phyloP scores from a whole-genome alignment of 1,140 invertebrate species.

The Saccostrea cuccullata region DNA sequence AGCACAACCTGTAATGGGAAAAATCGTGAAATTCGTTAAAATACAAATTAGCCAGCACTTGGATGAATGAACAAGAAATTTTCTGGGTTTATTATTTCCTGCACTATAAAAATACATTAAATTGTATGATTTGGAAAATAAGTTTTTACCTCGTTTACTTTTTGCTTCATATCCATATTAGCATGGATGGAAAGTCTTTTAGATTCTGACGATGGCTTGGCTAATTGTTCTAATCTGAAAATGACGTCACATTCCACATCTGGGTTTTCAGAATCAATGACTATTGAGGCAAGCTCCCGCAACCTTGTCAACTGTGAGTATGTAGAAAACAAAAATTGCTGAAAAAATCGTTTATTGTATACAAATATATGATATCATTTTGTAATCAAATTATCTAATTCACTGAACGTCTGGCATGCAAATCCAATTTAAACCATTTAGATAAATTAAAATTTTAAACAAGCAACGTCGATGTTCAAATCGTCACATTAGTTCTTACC shows the following conservation, averaged over 20 bases:
- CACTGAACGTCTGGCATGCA: too few species aligned
- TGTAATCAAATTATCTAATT: too few species aligned
- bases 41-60: too few species aligned
- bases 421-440: too few species aligned
- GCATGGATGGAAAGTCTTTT: background rate
- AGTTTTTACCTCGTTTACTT: constrained; percentile 60
- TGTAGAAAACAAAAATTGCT: background rate
- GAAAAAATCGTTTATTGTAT: too few species aligned
- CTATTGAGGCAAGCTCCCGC: constrained; percentile 63
- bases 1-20: constrained; percentile 61
- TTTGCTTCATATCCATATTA: constrained; percentile 53
- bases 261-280: constrained; percentile 59
- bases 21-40: too few species aligned
- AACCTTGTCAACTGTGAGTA: constrained; percentile 62
- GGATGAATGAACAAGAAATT: too few species aligned
- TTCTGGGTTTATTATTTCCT: too few species aligned
- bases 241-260: constrained; percentile 51
- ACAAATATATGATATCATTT: too few species aligned
- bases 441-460: too few species aligned
- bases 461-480: background rate
- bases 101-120: too few species aligned
- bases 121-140: too few species aligned
- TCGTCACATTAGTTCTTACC: constrained; percentile 40
- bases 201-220: background rate
- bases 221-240: constrained; percentile 46